Evolutionary conservation across 2,888 invertebrate species (phyloP), one percentile per base, ranked within the genome.

Genomic region (Thelaira solivaga): DNA sequence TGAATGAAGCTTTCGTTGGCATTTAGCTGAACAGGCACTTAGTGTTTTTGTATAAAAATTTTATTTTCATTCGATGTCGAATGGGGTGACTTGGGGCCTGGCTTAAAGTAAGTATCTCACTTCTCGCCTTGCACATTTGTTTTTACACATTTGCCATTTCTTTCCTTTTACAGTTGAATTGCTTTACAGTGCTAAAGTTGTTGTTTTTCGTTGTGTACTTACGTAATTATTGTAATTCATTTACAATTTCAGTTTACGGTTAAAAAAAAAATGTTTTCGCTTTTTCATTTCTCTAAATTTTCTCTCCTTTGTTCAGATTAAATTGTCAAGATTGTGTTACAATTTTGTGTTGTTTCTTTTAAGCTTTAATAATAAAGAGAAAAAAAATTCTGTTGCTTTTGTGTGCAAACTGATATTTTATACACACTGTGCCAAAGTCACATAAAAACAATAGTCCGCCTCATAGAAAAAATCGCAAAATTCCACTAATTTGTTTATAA

Each of bases 271-370:
- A n/a, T n/a, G n/a, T n/a, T 20, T 1, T 34, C 34, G 10, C 13
- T 8, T 2, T n/a, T 29, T 4, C 22, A 26, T 4, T 34, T 18
- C n/a, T 31, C 10, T 4, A 1, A n/a, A 51, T 51, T 51, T 53
- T 36, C 26, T 36, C 13, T 26, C 22, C 47, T 69, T 68, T 69
- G 68, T 69, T 39, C 20, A 22, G 22, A 31, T 26, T 4, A 31
- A 49, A 31, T 53, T 43, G 11, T 39, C 26, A 20, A 51, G 41
- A 53, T 57, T 68, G 68, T 59, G 41, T 64, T 49, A 41, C 36
- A 57, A 22, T 57, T 47, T 22, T 31, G 10, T 36, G 45, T 43
- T 7, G 24, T 36, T 36, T 13, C 18, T n/a, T 6, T 26, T 24
- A 41, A 64, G 24, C 36, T 39, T 8, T 18, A 36, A 18, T 24